Evolutionary conservation across 2,113 vertebrate genomes (phyloP).

Genomic region (Epinephelus cyanopodus): DNA sequence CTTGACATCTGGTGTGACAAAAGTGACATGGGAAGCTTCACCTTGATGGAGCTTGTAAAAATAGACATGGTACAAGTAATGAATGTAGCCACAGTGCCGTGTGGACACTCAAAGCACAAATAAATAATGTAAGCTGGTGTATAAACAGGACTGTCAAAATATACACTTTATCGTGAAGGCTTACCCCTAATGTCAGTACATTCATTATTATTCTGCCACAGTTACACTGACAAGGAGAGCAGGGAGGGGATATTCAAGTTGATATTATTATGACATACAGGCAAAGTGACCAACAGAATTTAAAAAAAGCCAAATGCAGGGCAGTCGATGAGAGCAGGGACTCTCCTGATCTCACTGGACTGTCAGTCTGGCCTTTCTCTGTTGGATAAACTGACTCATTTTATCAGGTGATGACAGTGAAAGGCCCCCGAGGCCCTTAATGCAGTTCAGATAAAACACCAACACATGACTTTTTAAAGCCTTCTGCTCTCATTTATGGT

Average conservation of each 20-base stretch:
- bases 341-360: neutral
- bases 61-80: neutral
- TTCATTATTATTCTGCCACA: neutral
- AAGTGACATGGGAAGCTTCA: conserved; percentile 18
- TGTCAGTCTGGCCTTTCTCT: conserved; percentile 9
- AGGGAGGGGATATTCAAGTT: neutral
- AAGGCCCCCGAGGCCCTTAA: neutral
- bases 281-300: neutral
- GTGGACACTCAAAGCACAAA: neutral
- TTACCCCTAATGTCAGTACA: neutral
- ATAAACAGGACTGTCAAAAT: neutral
- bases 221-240: neutral
- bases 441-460: conserved; percentile 19
- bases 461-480: neutral
- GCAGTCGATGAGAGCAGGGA: neutral
- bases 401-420: conserved; percentile 27
- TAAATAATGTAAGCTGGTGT: neutral
- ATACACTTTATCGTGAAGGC: neutral
- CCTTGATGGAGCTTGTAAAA: neutral
- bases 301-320: neutral
- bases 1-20: conserved; percentile 20
- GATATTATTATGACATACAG: neutral
- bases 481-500: conserved; percentile 1
- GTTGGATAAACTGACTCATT: conserved; percentile 7
- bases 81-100: neutral